Base-by-base conservation (phyloP, 2,888 invertebrate species). In the Patella caerulea region DNA sequence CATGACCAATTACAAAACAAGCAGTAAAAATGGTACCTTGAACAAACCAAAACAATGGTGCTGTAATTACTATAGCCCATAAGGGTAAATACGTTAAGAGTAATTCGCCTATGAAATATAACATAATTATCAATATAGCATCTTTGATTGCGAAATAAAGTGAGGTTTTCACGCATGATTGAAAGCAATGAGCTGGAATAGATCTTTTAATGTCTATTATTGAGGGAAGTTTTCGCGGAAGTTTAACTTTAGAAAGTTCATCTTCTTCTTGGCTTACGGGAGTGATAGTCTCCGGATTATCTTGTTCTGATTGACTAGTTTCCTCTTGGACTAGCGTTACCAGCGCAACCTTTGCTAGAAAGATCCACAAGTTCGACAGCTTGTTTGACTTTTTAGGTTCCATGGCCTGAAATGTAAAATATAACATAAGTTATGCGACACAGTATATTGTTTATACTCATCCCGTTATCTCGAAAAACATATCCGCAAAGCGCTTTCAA, bases 1-100 rank as follows among this genome's bases (percentile, higher is more conserved):
- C 89, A 76, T 89, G 89, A 4, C 89, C 89, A n/a, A 89, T 76
- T 2, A 89, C 88, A 79, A 89, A 89, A 17, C 89, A 55, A 3
- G 86, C 87, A 73, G 86, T 86, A 75, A 89, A 85, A 45, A 88
- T 72, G 2, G 89, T 88, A 19, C 90, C 90, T 79, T 88, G 87
- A 4, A 88, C 53, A 3, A 84, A 80, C 88, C 87, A 88, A 81
- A 88, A 89, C 65, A 84, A 55, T 3, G 87, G 81, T 65, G 85
- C 82, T 12, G 82, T 34, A 0, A 80, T 24, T 54, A 74, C 73
- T 55, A 79, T 72, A 4, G 76, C 59, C 17, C 56, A 79, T 9
- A 72, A 34, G 15, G 84, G 84, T 14, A 82, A 54, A 3, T 74
- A 9, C 11, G 24, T 34, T 65, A 84, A 78, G 17, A 79, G 15